Evolutionary conservation across 1,140 invertebrate species (phyloP), one percentile per base, ranked within the genome.

Genomic region (Achroia grisella): DNA sequence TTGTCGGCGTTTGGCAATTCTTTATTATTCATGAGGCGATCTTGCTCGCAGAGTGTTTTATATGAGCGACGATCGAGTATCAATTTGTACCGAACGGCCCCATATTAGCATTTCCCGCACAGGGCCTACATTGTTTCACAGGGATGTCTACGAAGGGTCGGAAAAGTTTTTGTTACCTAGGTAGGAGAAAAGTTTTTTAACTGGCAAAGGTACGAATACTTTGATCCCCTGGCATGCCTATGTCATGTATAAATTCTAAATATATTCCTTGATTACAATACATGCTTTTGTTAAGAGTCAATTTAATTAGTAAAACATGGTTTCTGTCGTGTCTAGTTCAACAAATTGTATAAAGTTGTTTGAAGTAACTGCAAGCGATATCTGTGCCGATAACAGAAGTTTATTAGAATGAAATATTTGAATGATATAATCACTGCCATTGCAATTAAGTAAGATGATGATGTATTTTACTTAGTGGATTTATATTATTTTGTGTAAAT

Each of bases 21-120:
- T 82, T 82, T 84, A 80, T 84, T 84, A 84, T 84, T 84, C 80
- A 84, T 84, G 68, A 74, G 62, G 75, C 72, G 76, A 79, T 77
- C 71, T 75, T 68, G 63, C 60, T 65, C 70, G 56, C 62, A 67
- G 71, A 82, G 78, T 84, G 78, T 82, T 82, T 84, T 84, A 84
- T 84, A 82, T 79, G 80, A 75, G 76, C 76, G 76, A 80, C 80
- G 76, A 84, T 84, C 78, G 78, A 82, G 76, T 84, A 84, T 84
- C 78, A 84, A 82, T 84, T 84, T 84, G 76, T 80, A 71, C 56
- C 58, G 62, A 77, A 69, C 66, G 73, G 54, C 70, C 71, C 17
- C 56, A 58, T 72, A 83, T 83, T 83, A 80, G 69, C 77, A 80
- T 81, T 69, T 65, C 61, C 57, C 53, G 49, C 53, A 41, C 47